Evolutionary conservation across 1,140 invertebrate genomes (phyloP), one percentile per base, ranked within the genome.

Genomic region (Pemphigus obesinymphae): DNA sequence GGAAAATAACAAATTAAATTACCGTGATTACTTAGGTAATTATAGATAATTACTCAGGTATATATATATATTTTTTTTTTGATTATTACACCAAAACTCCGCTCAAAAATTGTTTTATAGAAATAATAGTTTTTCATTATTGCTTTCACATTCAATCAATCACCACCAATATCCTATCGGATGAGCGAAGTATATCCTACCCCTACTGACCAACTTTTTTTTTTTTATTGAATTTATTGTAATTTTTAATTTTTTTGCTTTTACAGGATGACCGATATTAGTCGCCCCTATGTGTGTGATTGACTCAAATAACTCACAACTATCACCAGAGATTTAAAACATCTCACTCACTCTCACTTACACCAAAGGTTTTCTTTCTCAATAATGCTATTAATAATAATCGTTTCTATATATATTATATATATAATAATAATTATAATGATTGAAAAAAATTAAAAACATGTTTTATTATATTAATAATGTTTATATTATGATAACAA

Each of bases 311-410:
- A 80, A 80, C 34, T 80, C 75, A 80, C 75, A 63, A 80, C 75
- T 80, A 80, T 80, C 75, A 80, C 75, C 53, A 58, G 53, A 80
- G 75, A 80, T 61, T 13, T 40, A 61, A 76, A 80, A 78, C 20
- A 55, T 80, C 75, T 80, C 75, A 80, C 37, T 63, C 75, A 80
- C 75, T 80, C 75, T 80, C 53, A 80, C 75, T 80, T 80, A 80
- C 75, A 80, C 75, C 75, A 80, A 80, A 80, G 75, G 75, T 80
- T 80, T 80, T 80, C 50, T 80, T 80, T 80, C 75, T 80, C 75
- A 61, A 80, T 58, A 80, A 80, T 61, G 53, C 75, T 80, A 61
- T 80, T 61, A 58, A 80, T 61, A 80, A 80, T 80, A 80, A 80
- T 80, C 50, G 53, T 80, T 58, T 80, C 75, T 80, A 78, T 78